Evolutionary conservation across 2,797 vertebrate genomes (phyloP).

Genomic region (Channa striata): DNA sequence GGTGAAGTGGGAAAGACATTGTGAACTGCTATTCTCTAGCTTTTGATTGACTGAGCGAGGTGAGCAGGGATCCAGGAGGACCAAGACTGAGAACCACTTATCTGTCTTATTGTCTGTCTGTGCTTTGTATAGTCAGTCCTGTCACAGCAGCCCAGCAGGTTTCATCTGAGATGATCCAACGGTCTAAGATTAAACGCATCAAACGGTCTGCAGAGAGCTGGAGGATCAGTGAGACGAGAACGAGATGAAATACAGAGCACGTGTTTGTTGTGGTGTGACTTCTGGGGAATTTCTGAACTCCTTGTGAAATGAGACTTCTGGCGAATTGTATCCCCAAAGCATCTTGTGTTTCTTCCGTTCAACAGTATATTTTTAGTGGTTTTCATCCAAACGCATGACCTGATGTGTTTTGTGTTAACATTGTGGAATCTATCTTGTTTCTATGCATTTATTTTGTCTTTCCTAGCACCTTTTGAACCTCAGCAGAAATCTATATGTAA

Average conservation of each 20-base stretch:
- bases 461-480: no score
- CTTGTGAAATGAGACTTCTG: constrained; percentile 18
- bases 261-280: not conserved
- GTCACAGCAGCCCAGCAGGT: not conserved
- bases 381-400: not conserved
- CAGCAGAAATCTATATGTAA: no score
- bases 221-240: constrained; percentile 19
- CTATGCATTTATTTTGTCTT: no score
- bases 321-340: constrained; percentile 6
- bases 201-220: constrained; percentile 18
- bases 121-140: not conserved
- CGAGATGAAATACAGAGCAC: constrained; percentile 1
- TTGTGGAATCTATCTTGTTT: not conserved
- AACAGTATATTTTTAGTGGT: not conserved
- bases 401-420: not conserved
- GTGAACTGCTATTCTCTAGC: no score
- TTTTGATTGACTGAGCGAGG: no score
- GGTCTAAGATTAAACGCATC: constrained; percentile 20
- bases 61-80: no score
- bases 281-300: constrained; percentile 28
- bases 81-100: no score
- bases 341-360: constrained; percentile 6
- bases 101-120: not conserved
- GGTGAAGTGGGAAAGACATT: no score
- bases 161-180: constrained; percentile 5